These are phyloP conservation scores for Lampris megalopsis DNA, from an alignment of 2,113 vertebrate genomes.

Conservation along the genomic window DNA sequence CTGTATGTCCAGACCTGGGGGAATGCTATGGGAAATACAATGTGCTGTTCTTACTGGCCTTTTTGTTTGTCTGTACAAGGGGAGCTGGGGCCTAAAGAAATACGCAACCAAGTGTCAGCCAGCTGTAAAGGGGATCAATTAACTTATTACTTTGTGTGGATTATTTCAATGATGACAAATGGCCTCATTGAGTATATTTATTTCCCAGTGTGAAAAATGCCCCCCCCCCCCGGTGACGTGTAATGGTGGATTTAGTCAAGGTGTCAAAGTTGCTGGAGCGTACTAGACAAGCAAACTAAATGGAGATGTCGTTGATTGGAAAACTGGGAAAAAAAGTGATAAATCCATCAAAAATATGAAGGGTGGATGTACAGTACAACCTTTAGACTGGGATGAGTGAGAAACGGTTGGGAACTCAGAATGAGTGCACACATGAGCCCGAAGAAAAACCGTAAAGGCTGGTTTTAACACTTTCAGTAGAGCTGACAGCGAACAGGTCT, in stretches of 20 bases:
- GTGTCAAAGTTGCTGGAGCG: neutral
- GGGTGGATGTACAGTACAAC: conserved; percentile 27
- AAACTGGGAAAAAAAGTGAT: conserved; percentile 35
- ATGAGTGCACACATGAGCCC: conserved; percentile 46
- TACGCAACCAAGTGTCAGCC: conserved; percentile 19
- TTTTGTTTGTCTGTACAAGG: conserved; percentile 53
- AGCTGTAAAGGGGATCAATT: conserved; percentile 49
- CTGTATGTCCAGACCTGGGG: conserved; percentile 48
- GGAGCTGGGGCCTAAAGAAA: conserved; percentile 40
- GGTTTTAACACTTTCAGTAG: conserved; percentile 24
- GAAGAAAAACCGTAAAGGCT: conserved; percentile 24
- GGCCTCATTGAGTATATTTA: conserved; percentile 44
- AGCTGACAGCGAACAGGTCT: conserved; percentile 66
- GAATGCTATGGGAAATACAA: conserved; percentile 61
- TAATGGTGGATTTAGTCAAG: neutral
- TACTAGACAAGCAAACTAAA: neutral
- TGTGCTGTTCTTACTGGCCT: conserved; percentile 37
- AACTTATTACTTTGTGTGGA: conserved; percentile 49
- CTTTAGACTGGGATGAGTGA: conserved; percentile 25
- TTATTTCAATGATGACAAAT: conserved; percentile 62
- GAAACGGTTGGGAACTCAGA: conserved; percentile 47
- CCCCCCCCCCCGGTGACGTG: neutral
- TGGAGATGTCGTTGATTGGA: neutral
- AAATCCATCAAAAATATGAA: conserved; percentile 22
- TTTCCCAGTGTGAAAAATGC: conserved; percentile 39